A percentile compares a stretch with the other conserved stretches of the same genome.
Conservation (phyloP, 2,797 vertebrate genomes). For the Sebastes trivittatus region DNA sequence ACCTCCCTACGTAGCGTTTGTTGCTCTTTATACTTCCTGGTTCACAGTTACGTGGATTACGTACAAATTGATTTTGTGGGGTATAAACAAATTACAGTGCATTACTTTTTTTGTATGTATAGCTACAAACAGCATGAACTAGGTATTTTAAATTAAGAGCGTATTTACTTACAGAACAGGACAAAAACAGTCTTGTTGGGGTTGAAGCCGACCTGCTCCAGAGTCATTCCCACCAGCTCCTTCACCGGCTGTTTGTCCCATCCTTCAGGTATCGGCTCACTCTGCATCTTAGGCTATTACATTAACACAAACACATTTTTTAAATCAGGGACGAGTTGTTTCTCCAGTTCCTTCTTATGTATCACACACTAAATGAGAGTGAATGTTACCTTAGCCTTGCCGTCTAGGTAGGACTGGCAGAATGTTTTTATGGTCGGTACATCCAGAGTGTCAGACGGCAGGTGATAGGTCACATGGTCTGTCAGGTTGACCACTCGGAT, state of each 20-base stretch:
- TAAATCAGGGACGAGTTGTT: background rate
- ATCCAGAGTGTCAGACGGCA: slow-evolving; percentile 86
- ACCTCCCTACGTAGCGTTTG: too few relatives aligned
- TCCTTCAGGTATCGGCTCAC: slow-evolving; percentile 86
- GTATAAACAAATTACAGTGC: too few relatives aligned
- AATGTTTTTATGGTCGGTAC: slow-evolving; percentile 80
- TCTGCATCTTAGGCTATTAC: slow-evolving; percentile 83
- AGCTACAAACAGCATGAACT: background rate
- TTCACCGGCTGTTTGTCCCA: slow-evolving; percentile 91
- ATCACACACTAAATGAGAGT: background rate
- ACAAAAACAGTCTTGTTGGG: slow-evolving; percentile 88
- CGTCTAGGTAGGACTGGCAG: slow-evolving; percentile 84
- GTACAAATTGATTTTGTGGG: too few relatives aligned
- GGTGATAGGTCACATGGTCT: slow-evolving; percentile 86
- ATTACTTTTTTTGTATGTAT: too few relatives aligned
- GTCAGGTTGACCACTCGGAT: slow-evolving; percentile 90
- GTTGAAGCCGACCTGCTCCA: slow-evolving; percentile 88
- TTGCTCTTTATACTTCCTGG: too few relatives aligned
- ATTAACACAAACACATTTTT: slow-evolving; percentile 24
- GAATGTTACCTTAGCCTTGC: slow-evolving; percentile 86
- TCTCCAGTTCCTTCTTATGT: background rate
- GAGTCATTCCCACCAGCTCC: slow-evolving; percentile 89
- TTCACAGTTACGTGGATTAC: too few relatives aligned
- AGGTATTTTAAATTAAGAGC: background rate
- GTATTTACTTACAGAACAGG: slow-evolving; percentile 89